Base-by-base conservation (phyloP, 2,888 invertebrate species). In the Elmis aenea region DNA sequence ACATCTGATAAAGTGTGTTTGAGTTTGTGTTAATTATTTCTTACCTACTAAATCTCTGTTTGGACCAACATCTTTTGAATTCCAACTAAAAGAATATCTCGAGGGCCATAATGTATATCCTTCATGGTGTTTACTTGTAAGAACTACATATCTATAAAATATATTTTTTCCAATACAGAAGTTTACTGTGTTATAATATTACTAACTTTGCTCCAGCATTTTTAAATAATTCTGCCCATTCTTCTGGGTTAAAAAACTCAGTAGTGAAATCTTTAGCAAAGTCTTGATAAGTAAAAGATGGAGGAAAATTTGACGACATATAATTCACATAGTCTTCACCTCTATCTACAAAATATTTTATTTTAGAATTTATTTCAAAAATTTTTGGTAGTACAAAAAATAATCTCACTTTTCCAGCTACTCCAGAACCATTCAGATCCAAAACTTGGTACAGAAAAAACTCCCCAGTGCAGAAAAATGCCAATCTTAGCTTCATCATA, bases 401-500 rank as follows among this genome's bases (percentile, higher is more conserved):
- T n/a, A n/a, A n/a, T n/a, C 5, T 61, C 70, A 84, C 85, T 74
- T 70, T 76, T 71, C 92, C 90, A 93, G 52, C 81, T 70, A 11
- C 66, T 70, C 94, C 94, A 94, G 64, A 94, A 94, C 95, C 94
- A 95, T 70, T 93, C 94, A 0, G 82, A 80, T 0, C 81, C 79
- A 64, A 81, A 87, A 59, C 88, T 85, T 1, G 92, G 94, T 8
- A 94, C 93, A 0, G 89, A 81, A 59, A 83, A 95, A 0, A 94
- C 87, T 1, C 94, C 94, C 90, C 92, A 94, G 59, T 94, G 94
- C 23, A 95, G 69, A 58, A 95, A 94, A 52, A 95, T 91, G 1
- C 94, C 94, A 43, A 91, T 70, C 70, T 95, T 95, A 0, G 83
- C 86, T 33, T 85, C 75, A 59, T 94, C 93, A 61, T 86, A 95